These are phyloP conservation scores for Paelopatides confundens DNA, from an alignment of 53 echinoderm and acorn worm species.

Conservation along the genomic window DNA sequence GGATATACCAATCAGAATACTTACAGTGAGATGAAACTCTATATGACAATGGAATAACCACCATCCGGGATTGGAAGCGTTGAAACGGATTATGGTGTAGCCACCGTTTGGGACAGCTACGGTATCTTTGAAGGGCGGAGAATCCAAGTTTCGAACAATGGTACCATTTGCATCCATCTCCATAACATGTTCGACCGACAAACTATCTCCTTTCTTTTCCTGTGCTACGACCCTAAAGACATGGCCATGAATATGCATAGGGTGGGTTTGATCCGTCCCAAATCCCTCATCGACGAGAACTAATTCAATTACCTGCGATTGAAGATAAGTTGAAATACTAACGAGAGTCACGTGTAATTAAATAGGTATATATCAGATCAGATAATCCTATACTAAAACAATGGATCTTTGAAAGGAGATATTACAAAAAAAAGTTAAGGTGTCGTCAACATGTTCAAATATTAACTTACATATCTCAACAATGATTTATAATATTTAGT, in stretches of 20 bases:
- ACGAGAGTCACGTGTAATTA: too few relatives aligned
- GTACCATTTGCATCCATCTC: slow-evolving; percentile 52
- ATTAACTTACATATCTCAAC: too few relatives aligned
- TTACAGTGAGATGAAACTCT: slow-evolving; percentile 75
- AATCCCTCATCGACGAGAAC: slow-evolving; percentile 74
- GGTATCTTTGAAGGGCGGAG: slow-evolving; percentile 69
- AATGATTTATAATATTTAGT: too few relatives aligned
- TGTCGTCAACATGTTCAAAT: too few relatives aligned
- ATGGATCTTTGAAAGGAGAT: background rate
- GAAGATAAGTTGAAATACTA: too few relatives aligned
- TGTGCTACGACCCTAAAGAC: slow-evolving; percentile 65
- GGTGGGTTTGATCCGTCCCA: slow-evolving; percentile 60
- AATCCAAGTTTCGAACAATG: slow-evolving; percentile 63
- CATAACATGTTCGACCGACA: slow-evolving; percentile 21
- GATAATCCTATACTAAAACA: too few relatives aligned
- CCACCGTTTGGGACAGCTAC: slow-evolving; percentile 79
- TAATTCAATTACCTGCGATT: slow-evolving; percentile 65
- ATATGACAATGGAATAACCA: slow-evolving; percentile 86
- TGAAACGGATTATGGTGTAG: slow-evolving; percentile 81
- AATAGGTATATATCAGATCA: too few relatives aligned
- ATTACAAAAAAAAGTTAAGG: background rate
- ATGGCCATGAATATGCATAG: slow-evolving; percentile 73
- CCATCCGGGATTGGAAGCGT: slow-evolving; percentile 84
- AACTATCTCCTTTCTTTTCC: slow-evolving; percentile 43
- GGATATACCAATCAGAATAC: slow-evolving; percentile 2